Conservation (phyloP, 2,113 vertebrate genomes). For the Ciconia maguari region DNA sequence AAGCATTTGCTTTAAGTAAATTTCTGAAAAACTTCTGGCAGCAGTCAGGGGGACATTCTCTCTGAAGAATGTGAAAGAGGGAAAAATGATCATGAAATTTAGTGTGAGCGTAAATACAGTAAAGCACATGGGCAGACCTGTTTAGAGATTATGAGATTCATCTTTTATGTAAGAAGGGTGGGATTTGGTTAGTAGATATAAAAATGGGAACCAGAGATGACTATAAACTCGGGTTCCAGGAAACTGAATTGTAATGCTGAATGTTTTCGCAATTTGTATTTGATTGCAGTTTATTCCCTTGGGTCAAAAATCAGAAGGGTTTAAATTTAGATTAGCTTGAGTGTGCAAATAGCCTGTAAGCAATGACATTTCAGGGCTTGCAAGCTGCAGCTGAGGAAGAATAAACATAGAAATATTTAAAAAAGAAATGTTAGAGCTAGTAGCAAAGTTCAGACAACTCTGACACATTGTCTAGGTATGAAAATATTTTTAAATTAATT, state of each 20-base stretch:
- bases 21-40: not conserved
- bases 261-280: slow-evolving; percentile 54
- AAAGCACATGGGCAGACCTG: not conserved
- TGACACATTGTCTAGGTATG: not conserved
- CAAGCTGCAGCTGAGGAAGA: not conserved
- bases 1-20: not conserved
- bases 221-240: not conserved
- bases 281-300: slow-evolving; percentile 43
- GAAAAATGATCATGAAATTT: slow-evolving; percentile 8
- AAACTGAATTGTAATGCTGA: slow-evolving; percentile 15
- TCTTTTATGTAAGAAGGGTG: not conserved
- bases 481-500: not conserved
- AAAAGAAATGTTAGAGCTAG: not conserved
- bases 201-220: slow-evolving; percentile 11
- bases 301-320: slow-evolving; percentile 44
- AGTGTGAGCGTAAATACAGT: not conserved
- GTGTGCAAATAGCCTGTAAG: not conserved
- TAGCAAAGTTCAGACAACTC: not conserved
- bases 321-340: slow-evolving; percentile 38
- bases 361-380: not conserved
- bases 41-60: not conserved
- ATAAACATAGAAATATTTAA: not conserved
- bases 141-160: not conserved
- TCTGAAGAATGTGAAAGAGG: not conserved
- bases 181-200: not conserved